These are phyloP conservation scores for Perccottus glenii DNA, from an alignment of 2,113 vertebrate species.

Conservation along the genomic window DNA sequence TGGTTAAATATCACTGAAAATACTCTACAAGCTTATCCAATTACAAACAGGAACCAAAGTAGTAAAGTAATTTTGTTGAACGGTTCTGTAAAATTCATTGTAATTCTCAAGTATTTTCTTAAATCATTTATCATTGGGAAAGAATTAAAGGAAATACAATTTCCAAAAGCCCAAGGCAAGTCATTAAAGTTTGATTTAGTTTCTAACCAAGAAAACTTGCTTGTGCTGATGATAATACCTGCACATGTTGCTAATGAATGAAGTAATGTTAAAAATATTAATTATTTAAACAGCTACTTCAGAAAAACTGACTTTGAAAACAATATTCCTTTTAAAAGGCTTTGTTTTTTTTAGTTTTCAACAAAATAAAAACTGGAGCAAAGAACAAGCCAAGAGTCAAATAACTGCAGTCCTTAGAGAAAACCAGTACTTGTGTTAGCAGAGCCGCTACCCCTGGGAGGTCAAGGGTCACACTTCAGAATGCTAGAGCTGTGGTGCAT, in stretches of 20 bases:
- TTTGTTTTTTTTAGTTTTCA: neutral
- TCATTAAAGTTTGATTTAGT: conserved; percentile 30
- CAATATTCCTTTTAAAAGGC: neutral
- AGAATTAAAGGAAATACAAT: conserved; percentile 29
- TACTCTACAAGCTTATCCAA: too few relatives aligned
- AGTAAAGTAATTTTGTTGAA: too few relatives aligned
- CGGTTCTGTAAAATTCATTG: too few relatives aligned
- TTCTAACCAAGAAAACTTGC: neutral
- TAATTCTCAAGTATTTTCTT: neutral
- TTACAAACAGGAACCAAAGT: too few relatives aligned
- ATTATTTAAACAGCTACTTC: neutral
- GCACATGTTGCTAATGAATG: neutral
- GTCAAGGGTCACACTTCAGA: neutral
- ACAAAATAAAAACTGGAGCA: too few relatives aligned
- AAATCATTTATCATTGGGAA: neutral
- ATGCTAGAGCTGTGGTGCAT: neutral
- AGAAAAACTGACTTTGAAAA: neutral
- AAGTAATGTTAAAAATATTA: neutral
- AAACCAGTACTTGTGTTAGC: neutral
- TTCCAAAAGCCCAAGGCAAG: conserved; percentile 20
- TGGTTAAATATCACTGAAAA: neutral
- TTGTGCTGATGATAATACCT: neutral
- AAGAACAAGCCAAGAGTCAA: neutral
- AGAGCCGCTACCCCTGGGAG: neutral
- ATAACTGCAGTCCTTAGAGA: neutral